Evolutionary conservation across 2,888 invertebrate species (phyloP).

Genomic region (Brenthis ino): DNA sequence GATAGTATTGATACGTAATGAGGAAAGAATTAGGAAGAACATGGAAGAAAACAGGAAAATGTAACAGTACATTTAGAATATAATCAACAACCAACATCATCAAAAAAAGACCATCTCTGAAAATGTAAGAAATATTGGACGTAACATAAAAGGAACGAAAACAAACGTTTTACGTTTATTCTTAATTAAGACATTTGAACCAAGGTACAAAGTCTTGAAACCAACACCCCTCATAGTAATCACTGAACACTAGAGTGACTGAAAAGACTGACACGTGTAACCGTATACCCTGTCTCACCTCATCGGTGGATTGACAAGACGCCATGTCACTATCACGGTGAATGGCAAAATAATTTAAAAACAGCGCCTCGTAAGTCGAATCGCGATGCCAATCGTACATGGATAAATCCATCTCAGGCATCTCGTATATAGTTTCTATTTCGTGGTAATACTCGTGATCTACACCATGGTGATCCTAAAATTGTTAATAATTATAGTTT

Average conservation of each 20-base stretch:
- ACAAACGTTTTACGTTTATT: neutral
- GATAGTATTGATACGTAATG: too few species aligned
- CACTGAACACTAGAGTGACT: constrained; percentile 13
- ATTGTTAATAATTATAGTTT: constrained; percentile 28
- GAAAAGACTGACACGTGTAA: constrained; percentile 15
- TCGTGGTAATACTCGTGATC: constrained; percentile 59
- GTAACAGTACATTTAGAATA: too few species aligned
- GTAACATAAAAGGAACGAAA: neutral
- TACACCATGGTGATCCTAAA: constrained; percentile 43
- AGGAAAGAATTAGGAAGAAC: too few species aligned
- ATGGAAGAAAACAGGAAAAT: too few species aligned
- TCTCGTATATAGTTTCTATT: constrained; percentile 71
- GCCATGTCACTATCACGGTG: constrained; percentile 51
- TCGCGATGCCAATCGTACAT: constrained; percentile 58
- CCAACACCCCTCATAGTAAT: neutral
- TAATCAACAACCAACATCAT: too few species aligned
- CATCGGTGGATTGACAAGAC: constrained; percentile 46
- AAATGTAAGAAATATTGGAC: too few species aligned
- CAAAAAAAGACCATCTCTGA: too few species aligned
- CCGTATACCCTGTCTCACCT: constrained; percentile 42
- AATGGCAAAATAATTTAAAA: constrained; percentile 56
- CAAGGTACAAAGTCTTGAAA: neutral
- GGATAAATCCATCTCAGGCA: constrained; percentile 54
- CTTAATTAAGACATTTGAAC: too few species aligned
- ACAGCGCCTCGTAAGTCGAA: constrained; percentile 54